Base-by-base conservation (phyloP, 1,140 invertebrate genomes). In the Rhyzopertha dominica region DNA sequence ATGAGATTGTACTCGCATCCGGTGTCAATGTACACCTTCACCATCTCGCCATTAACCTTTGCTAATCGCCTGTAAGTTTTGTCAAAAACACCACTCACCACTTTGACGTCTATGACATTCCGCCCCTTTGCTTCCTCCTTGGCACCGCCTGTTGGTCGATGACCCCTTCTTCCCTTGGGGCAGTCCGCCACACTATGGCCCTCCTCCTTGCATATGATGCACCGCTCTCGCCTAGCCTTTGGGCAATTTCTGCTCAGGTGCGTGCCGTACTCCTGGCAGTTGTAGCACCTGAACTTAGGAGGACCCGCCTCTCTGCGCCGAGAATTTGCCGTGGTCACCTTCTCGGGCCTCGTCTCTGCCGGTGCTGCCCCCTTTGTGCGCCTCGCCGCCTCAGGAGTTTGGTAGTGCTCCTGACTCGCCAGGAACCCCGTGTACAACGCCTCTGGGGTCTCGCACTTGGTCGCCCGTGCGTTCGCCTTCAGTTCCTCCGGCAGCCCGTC, bases 341-440 rank as follows among this genome's bases (percentile, higher is more conserved):
- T n/a, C n/a, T n/a, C n/a, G n/a, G n/a, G n/a, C n/a, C n/a, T n/a
- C n/a, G n/a, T n/a, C n/a, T n/a, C n/a, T n/a, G n/a, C n/a, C n/a
- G n/a, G n/a, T n/a, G n/a, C n/a, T n/a, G n/a, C n/a, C n/a, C n/a
- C n/a, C n/a, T n/a, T n/a, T n/a, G n/a, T n/a, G n/a, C n/a, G n/a
- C n/a, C n/a, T n/a, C n/a, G n/a, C n/a, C n/a, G n/a, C n/a, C n/a
- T n/a, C n/a, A n/a, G n/a, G n/a, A n/a, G n/a, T n/a, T n/a, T n/a
- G n/a, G n/a, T n/a, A n/a, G n/a, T n/a, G n/a, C n/a, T n/a, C n/a
- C n/a, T n/a, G n/a, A n/a, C n/a, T n/a, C n/a, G 39, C 56, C 0
- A 63, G 23, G 39, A 63, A 63, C 2, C 28, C 47, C 24, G 58
- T 53, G 24, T 63, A 63, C 1, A 62, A 44, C 25, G 62, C 54